Percentiles rank a stretch among this genome's conserved stretches.
Conservation (phyloP, 1,140 invertebrate species). For the Vanessa atalanta region DNA sequence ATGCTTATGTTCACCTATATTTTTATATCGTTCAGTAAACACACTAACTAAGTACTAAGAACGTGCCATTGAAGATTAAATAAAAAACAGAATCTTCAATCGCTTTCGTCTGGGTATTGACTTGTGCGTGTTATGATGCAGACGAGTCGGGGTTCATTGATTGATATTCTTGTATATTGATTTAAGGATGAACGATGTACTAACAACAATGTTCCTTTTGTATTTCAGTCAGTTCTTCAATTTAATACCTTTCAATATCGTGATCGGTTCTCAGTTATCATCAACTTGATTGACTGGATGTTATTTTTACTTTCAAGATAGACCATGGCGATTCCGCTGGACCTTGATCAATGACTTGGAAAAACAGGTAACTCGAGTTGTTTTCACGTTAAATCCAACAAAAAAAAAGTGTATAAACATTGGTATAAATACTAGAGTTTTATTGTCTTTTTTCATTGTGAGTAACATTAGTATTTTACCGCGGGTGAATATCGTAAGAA, state of each 20-base stretch:
- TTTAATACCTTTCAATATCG: constrained; percentile 41
- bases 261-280: constrained; percentile 35
- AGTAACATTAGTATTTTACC: not conserved
- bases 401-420: not conserved
- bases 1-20: constrained; percentile 38
- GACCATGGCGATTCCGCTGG: constrained; percentile 3
- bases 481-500: constrained; percentile 1
- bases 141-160: constrained; percentile 55
- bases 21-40: constrained; percentile 25
- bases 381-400: not conserved
- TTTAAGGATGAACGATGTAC: constrained; percentile 28
- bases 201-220: constrained; percentile 28
- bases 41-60: constrained; percentile 15
- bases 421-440: not conserved
- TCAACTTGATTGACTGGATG: constrained; percentile 30
- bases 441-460: too few relatives aligned
- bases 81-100: constrained; percentile 19
- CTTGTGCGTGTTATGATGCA: constrained; percentile 9
- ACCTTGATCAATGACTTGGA: constrained; percentile 9
- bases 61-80: constrained; percentile 30
- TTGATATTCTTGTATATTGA: constrained; percentile 60
- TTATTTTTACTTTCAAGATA: constrained; percentile 35
- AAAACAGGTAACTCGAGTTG: not conserved
- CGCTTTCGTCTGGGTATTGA: constrained; percentile 23
- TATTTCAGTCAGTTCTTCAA: constrained; percentile 36